Evolutionary conservation across 2,797 vertebrate species (phyloP), one percentile per base, ranked within the genome.

Genomic region (Chelmon rostratus): DNA sequence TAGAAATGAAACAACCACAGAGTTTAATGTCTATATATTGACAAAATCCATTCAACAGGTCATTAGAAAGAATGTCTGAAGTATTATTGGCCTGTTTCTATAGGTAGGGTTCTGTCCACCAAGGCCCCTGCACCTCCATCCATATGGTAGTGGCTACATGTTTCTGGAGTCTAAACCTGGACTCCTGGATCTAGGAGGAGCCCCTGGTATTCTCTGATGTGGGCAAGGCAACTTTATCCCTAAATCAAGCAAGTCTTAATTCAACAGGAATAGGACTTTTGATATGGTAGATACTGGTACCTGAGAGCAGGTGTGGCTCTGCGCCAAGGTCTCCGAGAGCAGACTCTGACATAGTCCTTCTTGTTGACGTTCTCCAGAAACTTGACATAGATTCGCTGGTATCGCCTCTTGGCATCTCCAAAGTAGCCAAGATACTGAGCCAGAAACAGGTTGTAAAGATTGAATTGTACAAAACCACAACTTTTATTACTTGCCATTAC

Each of bases 281-380:
- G 1, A 15, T 16, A 50, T 33, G 35, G 44, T 8, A 57, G 57
- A 49, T 31, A 63, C 9, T 15, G 28, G 65, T 95, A 98, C 97
- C 97, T 97, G 88, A 97, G 95, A 4, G 95, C 93, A 71, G 96
- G 94, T 7, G 96, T 90, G 4, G 96, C 95, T 85, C 97, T 94
- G 77, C 97, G 97, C 97, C 97, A 98, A 5, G 97, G 97, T 73
- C 97, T 97, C 63, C 96, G 93, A 28, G 97, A 97, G 73, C 97
- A 98, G 59, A 98, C 97, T 76, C 97, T 89, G 61, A 98, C 97
- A 0, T 97, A 98, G 87, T 98, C 97, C 92, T 98, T 98, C 92
- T 98, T 98, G 92, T 97, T 98, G 78, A 98, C 96, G 10, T 98
- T 98, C 89, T 98, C 97, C 93, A 98, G 93, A 88, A 98, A 98